A percentile compares a stretch with the other conserved stretches of the same genome.
These are phyloP conservation scores for Nycticorax nycticorax DNA, from an alignment of 2,113 vertebrate genomes.

Conservation along the genomic window DNA sequence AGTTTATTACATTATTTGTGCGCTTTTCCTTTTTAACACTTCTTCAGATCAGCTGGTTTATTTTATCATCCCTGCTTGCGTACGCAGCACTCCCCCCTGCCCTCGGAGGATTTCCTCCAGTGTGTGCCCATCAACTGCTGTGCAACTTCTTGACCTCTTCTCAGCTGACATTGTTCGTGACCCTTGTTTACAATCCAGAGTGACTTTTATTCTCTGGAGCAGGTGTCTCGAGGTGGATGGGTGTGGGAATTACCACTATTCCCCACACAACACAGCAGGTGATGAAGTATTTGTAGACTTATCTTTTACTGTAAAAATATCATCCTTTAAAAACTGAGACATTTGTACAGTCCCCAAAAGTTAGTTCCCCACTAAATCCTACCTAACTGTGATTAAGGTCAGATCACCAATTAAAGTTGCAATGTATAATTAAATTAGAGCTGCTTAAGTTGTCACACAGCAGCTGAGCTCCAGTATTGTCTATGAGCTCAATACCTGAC, in stretches of 20 bases:
- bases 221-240: not conserved
- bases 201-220: not conserved
- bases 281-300: not conserved
- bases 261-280: not conserved
- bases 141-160: not conserved
- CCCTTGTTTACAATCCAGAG: not conserved
- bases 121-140: not conserved
- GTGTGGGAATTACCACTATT: not conserved
- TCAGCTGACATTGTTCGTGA: not conserved
- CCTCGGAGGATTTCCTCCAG: not conserved
- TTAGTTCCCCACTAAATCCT: not conserved
- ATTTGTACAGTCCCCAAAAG: not conserved
- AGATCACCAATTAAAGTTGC: not conserved
- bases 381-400: not conserved
- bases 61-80: not conserved
- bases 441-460: not conserved
- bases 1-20: not conserved
- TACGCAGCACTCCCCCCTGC: not conserved
- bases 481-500: fast-evolving
- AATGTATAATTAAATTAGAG: not conserved
- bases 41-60: not conserved
- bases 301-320: not conserved
- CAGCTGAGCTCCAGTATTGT: not conserved
- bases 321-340: not conserved
- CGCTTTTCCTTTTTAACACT: not conserved